These are phyloP conservation scores for Drosophila equinoxialis DNA, from an alignment of 1,140 invertebrate genomes.

Conservation along the genomic window DNA sequence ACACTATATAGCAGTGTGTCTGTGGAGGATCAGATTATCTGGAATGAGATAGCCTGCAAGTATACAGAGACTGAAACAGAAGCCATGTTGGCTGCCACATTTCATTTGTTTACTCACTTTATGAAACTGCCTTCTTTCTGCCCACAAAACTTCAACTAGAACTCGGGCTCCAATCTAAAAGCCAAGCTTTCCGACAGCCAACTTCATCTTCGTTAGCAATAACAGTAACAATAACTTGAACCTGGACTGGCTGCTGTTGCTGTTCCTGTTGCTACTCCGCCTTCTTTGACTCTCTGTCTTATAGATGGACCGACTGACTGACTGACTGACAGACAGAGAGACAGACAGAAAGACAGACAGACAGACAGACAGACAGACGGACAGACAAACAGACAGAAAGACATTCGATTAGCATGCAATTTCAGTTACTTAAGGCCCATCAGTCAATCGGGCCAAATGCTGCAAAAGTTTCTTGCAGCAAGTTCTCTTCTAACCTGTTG, in stretches of 20 bases:
- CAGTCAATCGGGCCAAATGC: slow-evolving; percentile 71
- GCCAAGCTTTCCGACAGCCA: slow-evolving; percentile 44
- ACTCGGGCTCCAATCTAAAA: slow-evolving; percentile 8
- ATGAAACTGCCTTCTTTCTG: slow-evolving; percentile 46
- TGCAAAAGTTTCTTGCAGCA: neutral
- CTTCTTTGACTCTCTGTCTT: slow-evolving; percentile 2
- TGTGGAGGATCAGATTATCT: slow-evolving; percentile 6
- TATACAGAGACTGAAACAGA: slow-evolving; percentile 19
- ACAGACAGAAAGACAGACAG: slow-evolving; percentile 49
- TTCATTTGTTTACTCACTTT: slow-evolving; percentile 75
- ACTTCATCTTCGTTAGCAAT: slow-evolving; percentile 67
- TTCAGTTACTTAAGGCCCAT: slow-evolving; percentile 77
- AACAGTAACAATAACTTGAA: slow-evolving; percentile 49
- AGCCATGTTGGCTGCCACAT: slow-evolving; percentile 50
- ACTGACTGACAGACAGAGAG: slow-evolving; percentile 25
- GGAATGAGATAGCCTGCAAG: neutral
- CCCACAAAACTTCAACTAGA: neutral
- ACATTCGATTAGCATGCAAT: slow-evolving; percentile 78
- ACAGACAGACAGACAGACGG: slow-evolving; percentile 28
- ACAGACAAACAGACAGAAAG: slow-evolving; percentile 42
- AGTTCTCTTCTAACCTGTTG: slow-evolving; percentile 58
- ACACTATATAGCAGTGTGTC: neutral
- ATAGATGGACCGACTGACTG: slow-evolving; percentile 20
- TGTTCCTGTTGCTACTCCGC: slow-evolving; percentile 1
- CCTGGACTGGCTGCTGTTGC: slow-evolving; percentile 10